Evolutionary conservation across 2,797 vertebrate species (phyloP).

Genomic region (Brachymystax lenok): DNA sequence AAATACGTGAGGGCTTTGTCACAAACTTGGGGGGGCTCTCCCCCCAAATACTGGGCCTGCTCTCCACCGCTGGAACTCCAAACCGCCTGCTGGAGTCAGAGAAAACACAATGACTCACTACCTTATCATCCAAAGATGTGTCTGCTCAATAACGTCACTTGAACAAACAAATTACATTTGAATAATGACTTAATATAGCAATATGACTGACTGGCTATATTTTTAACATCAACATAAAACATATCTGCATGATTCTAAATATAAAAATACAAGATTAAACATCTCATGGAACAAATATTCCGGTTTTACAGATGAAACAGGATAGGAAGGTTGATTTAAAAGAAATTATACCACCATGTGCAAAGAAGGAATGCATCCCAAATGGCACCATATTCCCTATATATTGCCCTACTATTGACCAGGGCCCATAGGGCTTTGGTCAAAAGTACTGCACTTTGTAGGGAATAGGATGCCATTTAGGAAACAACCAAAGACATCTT

Average conservation of each 20-base stretch:
- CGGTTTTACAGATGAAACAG: neutral
- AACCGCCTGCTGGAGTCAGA: constrained; percentile 62
- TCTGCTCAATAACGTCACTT: neutral
- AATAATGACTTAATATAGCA: neutral
- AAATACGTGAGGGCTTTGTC: constrained; percentile 80
- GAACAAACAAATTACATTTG: constrained; percentile 1
- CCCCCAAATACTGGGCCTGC: constrained; percentile 85
- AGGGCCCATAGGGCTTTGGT: neutral
- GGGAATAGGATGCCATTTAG: neutral
- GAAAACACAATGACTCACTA: constrained; percentile 14
- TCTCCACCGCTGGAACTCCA: constrained; percentile 66
- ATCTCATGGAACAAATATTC: too few relatives aligned
- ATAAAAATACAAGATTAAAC: too few relatives aligned
- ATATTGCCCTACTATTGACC: neutral
- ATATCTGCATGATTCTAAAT: neutral
- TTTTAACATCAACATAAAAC: constrained; percentile 5
- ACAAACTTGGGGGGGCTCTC: constrained; percentile 92
- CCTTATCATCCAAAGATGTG: neutral
- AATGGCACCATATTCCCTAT: neutral
- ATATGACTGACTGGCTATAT: neutral
- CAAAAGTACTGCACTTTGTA: neutral
- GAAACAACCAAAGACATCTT: constrained; percentile 34
- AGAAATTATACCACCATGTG: neutral
- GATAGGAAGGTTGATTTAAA: neutral
- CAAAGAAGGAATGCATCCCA: neutral